These are phyloP conservation scores for Alauda arvensis DNA, from an alignment of 2,797 vertebrate genomes.

Conservation along the genomic window DNA sequence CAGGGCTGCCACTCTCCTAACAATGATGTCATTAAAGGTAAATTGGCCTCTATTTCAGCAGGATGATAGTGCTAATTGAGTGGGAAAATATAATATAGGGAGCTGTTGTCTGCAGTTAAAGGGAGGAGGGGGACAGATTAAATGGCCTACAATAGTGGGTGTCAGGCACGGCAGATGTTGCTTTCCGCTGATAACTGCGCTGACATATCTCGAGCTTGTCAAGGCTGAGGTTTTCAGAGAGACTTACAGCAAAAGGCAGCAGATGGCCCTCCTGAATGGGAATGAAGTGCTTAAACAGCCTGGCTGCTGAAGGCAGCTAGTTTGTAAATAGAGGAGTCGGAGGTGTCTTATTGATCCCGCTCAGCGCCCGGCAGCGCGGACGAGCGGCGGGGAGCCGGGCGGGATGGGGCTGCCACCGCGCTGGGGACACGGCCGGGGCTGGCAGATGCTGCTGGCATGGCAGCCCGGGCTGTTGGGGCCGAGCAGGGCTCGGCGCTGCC, in stretches of 20 bases:
- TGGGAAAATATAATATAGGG: slow-evolving; percentile 99
- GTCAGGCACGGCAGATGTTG: slow-evolving; percentile 98
- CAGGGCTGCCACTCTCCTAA: slow-evolving; percentile 94
- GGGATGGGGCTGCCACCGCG: background rate
- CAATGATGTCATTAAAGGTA: slow-evolving; percentile 99
- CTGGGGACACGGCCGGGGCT: background rate
- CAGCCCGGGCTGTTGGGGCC: background rate
- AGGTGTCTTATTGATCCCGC: slow-evolving; percentile 81
- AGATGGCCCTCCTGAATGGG: slow-evolving; percentile 89
- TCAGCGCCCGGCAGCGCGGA: slow-evolving; percentile 57
- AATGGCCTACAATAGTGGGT: slow-evolving; percentile 96
- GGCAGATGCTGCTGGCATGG: slow-evolving; percentile 7
- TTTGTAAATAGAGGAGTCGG: slow-evolving; percentile 84
- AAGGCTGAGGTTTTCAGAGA: slow-evolving; percentile 88
- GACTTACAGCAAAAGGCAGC: slow-evolving; percentile 90
- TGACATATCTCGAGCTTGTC: slow-evolving; percentile 98
- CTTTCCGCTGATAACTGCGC: slow-evolving; percentile 92
- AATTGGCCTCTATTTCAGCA: slow-evolving; percentile 99
- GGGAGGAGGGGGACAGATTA: slow-evolving; percentile 95
- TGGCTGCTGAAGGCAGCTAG: slow-evolving; percentile 79
- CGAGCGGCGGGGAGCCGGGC: slow-evolving; percentile 35
- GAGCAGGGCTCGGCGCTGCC: background rate
- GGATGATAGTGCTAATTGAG: slow-evolving; percentile 99
- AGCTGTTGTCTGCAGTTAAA: slow-evolving; percentile 93
- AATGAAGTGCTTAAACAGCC: slow-evolving; percentile 90